Evolutionary conservation across 92 coral and sea anemone species (phyloP).

Genomic region (Pocillopora meandrina): DNA sequence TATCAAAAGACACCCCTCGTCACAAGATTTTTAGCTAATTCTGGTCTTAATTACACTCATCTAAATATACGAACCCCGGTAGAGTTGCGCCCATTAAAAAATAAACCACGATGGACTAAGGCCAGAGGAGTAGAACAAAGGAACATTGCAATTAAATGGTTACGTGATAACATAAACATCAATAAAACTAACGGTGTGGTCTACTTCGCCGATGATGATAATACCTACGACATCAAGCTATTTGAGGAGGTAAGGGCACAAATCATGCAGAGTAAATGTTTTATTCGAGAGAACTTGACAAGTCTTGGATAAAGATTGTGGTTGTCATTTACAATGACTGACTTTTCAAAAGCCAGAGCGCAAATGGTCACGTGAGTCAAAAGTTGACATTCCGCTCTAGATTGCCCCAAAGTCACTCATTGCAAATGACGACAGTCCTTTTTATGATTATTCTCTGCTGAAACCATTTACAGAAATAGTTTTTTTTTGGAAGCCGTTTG

Average conservation of each 20-base stretch:
- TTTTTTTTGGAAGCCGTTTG: too few relatives aligned
- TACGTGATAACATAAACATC: conserved; percentile 67
- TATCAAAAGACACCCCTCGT: conserved; percentile 72
- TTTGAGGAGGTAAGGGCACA: conserved; percentile 78
- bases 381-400: too few relatives aligned
- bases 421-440: too few relatives aligned
- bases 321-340: too few relatives aligned
- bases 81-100: conserved; percentile 56
- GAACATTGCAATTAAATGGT: conserved; percentile 78
- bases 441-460: too few relatives aligned
- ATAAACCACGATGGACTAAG: conserved; percentile 83
- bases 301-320: too few relatives aligned
- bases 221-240: conserved; percentile 78
- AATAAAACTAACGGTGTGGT: conserved; percentile 80
- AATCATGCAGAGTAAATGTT: neutral
- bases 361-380: too few relatives aligned
- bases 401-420: too few relatives aligned
- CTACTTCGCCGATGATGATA: conserved; percentile 94
- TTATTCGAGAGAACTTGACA: too few relatives aligned
- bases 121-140: conserved; percentile 92
- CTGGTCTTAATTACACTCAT: conserved; percentile 77
- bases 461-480: too few relatives aligned
- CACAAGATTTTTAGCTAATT: conserved; percentile 47
- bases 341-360: too few relatives aligned
- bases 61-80: conserved; percentile 75